Percentiles rank a stretch among this genome's conserved stretches.
Conservation (phyloP, 2,888 invertebrate species). For the Leucoma salicis region DNA sequence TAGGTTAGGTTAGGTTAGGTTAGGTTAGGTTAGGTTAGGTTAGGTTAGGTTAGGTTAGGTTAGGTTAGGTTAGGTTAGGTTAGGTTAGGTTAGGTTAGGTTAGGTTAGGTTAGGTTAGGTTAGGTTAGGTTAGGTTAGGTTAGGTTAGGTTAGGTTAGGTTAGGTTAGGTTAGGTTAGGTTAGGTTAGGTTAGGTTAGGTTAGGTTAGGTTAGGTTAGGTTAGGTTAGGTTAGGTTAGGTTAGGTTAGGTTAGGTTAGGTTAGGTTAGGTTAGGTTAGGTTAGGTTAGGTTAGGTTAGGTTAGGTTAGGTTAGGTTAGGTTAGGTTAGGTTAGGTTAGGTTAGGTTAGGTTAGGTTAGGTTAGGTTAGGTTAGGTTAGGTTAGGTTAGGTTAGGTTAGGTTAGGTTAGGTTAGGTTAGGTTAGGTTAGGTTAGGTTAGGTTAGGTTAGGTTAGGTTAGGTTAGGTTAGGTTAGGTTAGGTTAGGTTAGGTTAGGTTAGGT, state of each 20-base stretch:
- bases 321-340: slow-evolving; percentile 23
- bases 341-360: slow-evolving; percentile 24
- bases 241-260: slow-evolving; percentile 23
- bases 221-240: slow-evolving; percentile 25
- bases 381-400: slow-evolving; percentile 8
- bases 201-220: slow-evolving; percentile 33
- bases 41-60: slow-evolving; percentile 22
- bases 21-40: slow-evolving; percentile 18
- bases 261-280: slow-evolving; percentile 29
- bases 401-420: slow-evolving; percentile 8
- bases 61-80: slow-evolving; percentile 18
- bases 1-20: slow-evolving; percentile 15
- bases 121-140: slow-evolving; percentile 25
- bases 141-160: slow-evolving; percentile 23
- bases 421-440: slow-evolving; percentile 7
- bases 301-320: slow-evolving; percentile 33
- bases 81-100: slow-evolving; percentile 25
- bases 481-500: slow-evolving; percentile 13
- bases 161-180: slow-evolving; percentile 27
- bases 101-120: slow-evolving; percentile 19
- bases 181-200: slow-evolving; percentile 29
- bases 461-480: slow-evolving; percentile 11
- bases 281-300: slow-evolving; percentile 33
- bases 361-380: slow-evolving; percentile 13
- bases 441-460: slow-evolving; percentile 2